Evolutionary conservation across 2,888 invertebrate species (phyloP).

Genomic region (Hirtodrosophila duncani): DNA sequence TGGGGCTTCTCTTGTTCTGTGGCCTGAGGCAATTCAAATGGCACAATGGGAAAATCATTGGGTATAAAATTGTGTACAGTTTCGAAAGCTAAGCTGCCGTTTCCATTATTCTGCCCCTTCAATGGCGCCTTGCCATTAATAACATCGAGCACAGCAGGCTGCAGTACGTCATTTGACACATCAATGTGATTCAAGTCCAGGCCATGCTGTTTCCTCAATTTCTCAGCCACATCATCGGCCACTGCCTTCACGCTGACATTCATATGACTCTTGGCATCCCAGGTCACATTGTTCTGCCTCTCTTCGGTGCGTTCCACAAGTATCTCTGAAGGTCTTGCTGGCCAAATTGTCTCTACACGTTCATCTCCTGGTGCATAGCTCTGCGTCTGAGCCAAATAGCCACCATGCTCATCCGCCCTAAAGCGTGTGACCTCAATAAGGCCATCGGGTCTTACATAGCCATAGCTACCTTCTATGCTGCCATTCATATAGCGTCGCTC

Average conservation of each 20-base stretch:
- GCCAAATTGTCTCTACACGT: conserved; percentile 49
- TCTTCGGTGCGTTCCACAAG: conserved; percentile 14
- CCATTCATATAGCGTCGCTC: conserved; percentile 86
- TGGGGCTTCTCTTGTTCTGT: conserved; percentile 9
- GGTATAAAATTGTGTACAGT: conserved; percentile 69
- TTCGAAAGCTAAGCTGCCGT: conserved; percentile 48
- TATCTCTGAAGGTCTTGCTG: conserved; percentile 47
- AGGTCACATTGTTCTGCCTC: conserved; percentile 29
- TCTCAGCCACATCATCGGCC: conserved; percentile 51
- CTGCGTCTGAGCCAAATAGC: conserved; percentile 79
- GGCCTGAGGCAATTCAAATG: conserved; percentile 71
- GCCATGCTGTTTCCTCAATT: conserved; percentile 63
- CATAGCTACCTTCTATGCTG: conserved; percentile 86
- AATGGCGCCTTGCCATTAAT: conserved; percentile 63
- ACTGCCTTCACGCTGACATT: conserved; percentile 64
- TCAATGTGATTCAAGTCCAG: conserved; percentile 64
- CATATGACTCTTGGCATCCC: conserved; percentile 58
- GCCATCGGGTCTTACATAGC: conserved; percentile 83
- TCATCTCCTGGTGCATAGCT: conserved; percentile 51
- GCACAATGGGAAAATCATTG: conserved; percentile 64
- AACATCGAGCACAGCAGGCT: conserved; percentile 64
- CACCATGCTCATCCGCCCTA: conserved; percentile 81
- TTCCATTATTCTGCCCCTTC: conserved; percentile 24
- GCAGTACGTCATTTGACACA: conserved; percentile 56
- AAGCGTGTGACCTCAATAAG: conserved; percentile 82